A percentile compares a stretch with the other conserved stretches of the same genome.
Evolutionary conservation across 2,113 vertebrate genomes (phyloP).

Genomic region (Microcebus tavaratra): DNA sequence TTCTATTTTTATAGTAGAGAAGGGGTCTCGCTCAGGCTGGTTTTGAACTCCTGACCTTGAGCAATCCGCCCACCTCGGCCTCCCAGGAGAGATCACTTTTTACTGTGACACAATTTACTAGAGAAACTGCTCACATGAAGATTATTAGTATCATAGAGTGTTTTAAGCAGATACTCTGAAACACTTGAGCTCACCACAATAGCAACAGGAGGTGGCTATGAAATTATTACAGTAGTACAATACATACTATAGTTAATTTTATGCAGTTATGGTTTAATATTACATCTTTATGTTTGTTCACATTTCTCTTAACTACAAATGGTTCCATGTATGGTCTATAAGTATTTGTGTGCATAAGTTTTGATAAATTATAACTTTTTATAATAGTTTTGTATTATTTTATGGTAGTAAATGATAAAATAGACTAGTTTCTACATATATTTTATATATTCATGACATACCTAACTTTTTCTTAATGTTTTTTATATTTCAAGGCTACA

Average conservation of each 20-base stretch:
- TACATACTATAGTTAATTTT: background rate
- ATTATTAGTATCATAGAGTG: background rate
- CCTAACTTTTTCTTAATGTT: background rate
- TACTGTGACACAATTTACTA: background rate
- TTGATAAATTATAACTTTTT: background rate
- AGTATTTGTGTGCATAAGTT: background rate
- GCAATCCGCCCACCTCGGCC: too few relatives aligned
- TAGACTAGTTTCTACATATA: background rate
- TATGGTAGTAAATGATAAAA: background rate
- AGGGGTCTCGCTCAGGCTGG: too few relatives aligned
- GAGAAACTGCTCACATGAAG: background rate
- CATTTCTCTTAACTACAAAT: background rate
- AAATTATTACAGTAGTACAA: background rate
- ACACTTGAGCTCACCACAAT: background rate
- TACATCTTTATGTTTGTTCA: background rate
- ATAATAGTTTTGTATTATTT: background rate
- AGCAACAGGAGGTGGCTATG: background rate
- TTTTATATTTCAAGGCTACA: background rate
- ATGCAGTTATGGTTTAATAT: background rate
- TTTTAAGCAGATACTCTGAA: background rate
- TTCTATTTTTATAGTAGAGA: too few relatives aligned
- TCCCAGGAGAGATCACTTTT: background rate
- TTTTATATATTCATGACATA: background rate
- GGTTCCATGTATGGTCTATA: background rate
- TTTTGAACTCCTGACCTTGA: too few relatives aligned